A percentile compares a stretch with the other conserved stretches of the same genome.
These are phyloP conservation scores for Drosophila saltans DNA, from an alignment of 1,140 invertebrate species.

Conservation along the genomic window DNA sequence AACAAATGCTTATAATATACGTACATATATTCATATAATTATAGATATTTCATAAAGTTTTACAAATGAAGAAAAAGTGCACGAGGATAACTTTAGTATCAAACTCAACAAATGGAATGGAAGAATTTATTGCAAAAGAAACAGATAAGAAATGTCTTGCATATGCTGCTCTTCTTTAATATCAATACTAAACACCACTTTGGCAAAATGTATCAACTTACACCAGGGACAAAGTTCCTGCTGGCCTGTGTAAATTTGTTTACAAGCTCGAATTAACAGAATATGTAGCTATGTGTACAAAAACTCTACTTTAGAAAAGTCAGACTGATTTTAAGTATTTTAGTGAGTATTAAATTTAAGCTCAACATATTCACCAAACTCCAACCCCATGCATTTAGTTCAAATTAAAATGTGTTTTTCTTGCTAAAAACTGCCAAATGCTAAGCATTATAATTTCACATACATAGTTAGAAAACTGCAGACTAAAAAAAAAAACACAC, in stretches of 20 bases:
- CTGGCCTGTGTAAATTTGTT: background rate
- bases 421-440: background rate
- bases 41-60: background rate
- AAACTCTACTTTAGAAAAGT: slow-evolving; percentile 40
- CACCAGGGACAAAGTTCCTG: background rate
- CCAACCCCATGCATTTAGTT: slow-evolving; percentile 35
- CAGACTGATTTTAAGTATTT: slow-evolving; percentile 79
- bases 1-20: background rate
- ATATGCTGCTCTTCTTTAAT: no score
- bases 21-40: background rate
- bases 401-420: slow-evolving; percentile 12
- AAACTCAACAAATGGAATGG: background rate
- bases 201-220: background rate
- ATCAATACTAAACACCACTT: background rate
- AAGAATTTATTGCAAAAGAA: no score
- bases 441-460: background rate
- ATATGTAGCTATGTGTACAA: background rate
- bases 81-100: background rate
- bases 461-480: slow-evolving; percentile 39
- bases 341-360: slow-evolving; percentile 45
- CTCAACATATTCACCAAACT: slow-evolving; percentile 29
- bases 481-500: slow-evolving; percentile 13
- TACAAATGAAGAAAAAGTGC: background rate
- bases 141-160: no score
- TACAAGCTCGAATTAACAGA: background rate